phyloP scores from a whole-genome alignment of 2,113 vertebrate genomes.

The Dicaeum eximium region DNA sequence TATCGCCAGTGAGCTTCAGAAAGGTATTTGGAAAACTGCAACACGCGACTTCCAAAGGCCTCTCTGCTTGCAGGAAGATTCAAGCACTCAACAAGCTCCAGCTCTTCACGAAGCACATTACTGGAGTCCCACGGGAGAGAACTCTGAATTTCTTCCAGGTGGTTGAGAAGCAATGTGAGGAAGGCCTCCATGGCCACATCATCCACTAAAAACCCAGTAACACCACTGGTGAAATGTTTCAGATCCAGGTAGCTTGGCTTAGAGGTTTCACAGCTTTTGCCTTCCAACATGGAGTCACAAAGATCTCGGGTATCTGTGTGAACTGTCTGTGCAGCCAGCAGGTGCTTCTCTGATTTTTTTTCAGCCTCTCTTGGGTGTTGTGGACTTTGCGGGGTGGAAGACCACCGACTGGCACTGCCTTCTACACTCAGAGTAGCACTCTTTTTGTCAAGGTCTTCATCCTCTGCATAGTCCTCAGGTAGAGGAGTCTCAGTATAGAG shows the following conservation, averaged over 20 bases:
- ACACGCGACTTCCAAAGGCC: slow-evolving; percentile 75
- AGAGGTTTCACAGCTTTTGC: not conserved
- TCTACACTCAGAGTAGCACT: not conserved
- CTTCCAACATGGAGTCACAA: not conserved
- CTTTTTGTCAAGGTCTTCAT: slow-evolving; percentile 63
- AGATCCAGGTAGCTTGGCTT: slow-evolving; percentile 72
- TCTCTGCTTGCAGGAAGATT: slow-evolving; percentile 78
- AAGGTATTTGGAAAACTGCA: slow-evolving; percentile 86
- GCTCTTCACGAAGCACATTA: slow-evolving; percentile 54
- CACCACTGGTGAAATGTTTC: slow-evolving; percentile 75
- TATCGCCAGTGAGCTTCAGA: slow-evolving; percentile 95
- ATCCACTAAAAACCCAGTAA: slow-evolving; percentile 86
- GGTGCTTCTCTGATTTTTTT: slow-evolving; percentile 9
- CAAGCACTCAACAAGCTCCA: slow-evolving; percentile 72
- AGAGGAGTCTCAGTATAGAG: slow-evolving; percentile 66
- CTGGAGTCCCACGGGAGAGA: slow-evolving; percentile 68
- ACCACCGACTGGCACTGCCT: not conserved
- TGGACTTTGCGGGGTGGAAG: slow-evolving; percentile 59
- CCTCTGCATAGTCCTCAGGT: slow-evolving; percentile 70
- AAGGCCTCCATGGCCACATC: slow-evolving; percentile 80
- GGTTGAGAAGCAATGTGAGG: slow-evolving; percentile 83
- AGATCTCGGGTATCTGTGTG: not conserved
- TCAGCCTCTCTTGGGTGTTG: slow-evolving; percentile 14
- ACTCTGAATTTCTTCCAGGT: slow-evolving; percentile 81
- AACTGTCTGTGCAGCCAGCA: not conserved